Percentiles rank a stretch among this genome's conserved stretches.
Conservation (phyloP, 1,140 invertebrate genomes). For the Drosophila nannoptera region DNA sequence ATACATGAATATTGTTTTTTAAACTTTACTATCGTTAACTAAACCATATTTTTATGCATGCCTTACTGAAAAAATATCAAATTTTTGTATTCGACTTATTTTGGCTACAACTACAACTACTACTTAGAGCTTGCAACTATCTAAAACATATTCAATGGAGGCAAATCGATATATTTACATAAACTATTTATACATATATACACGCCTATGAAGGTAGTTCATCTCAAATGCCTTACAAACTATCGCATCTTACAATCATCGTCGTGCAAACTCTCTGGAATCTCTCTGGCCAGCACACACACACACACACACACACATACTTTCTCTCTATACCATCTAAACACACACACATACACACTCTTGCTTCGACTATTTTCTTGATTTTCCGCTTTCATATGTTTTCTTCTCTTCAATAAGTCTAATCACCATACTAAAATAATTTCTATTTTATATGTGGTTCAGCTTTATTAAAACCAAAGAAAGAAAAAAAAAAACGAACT, state of each 20-base stretch:
- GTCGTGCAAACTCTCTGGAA: slow-evolving; percentile 30
- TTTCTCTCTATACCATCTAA: slow-evolving; percentile 10
- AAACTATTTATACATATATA: slow-evolving; percentile 21
- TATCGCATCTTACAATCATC: slow-evolving; percentile 42
- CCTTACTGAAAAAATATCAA: slow-evolving; percentile 42
- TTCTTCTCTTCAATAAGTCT: slow-evolving; percentile 42
- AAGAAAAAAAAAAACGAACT: slow-evolving; percentile 14
- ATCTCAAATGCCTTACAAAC: slow-evolving; percentile 36
- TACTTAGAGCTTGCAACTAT: slow-evolving; percentile 38
- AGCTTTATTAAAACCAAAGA: slow-evolving; percentile 62
- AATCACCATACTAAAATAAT: slow-evolving; percentile 79
- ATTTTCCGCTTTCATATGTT: slow-evolving; percentile 35
- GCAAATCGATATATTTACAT: slow-evolving; percentile 24
- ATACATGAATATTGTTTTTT: slow-evolving; percentile 1
- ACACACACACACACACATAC: slow-evolving; percentile 10
- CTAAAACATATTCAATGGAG: slow-evolving; percentile 27
- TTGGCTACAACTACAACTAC: slow-evolving; percentile 35
- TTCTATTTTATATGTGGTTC: slow-evolving; percentile 77
- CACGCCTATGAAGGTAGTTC: neutral
- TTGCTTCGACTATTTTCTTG: slow-evolving; percentile 27
- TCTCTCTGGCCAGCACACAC: slow-evolving; percentile 23
- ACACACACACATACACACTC: slow-evolving; percentile 8
- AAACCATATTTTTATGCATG: slow-evolving; percentile 35
- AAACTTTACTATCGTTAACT: slow-evolving; percentile 6
- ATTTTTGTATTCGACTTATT: slow-evolving; percentile 42